These are phyloP conservation scores for Prunella strophiata DNA, from an alignment of 2,797 vertebrate genomes.

Conservation along the genomic window DNA sequence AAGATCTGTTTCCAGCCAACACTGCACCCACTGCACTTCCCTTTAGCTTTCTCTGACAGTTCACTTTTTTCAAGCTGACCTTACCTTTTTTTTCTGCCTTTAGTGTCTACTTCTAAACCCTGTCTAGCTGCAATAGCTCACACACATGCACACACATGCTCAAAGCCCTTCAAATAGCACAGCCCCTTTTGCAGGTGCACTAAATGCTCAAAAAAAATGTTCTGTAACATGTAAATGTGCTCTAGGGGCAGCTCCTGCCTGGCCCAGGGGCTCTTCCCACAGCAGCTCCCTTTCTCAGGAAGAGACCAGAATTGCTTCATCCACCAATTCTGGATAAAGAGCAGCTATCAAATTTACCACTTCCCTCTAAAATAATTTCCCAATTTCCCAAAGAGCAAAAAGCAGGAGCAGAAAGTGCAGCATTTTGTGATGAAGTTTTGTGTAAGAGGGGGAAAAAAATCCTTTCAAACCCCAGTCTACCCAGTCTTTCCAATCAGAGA, in stretches of 20 bases:
- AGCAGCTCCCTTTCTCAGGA: not conserved
- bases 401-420: not conserved
- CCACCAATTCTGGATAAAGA: not conserved
- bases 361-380: not conserved
- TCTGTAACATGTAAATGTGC: accelerated
- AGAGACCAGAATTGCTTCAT: not conserved
- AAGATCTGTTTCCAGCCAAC: not conserved
- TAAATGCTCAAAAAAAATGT: not conserved
- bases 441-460: not conserved
- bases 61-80: not conserved
- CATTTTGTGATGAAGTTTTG: not conserved
- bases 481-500: not conserved
- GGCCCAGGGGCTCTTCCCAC: not conserved
- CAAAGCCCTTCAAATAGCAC: not conserved
- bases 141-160: not conserved
- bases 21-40: not conserved
- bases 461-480: not conserved
- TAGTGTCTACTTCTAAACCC: not conserved
- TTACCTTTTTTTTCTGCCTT: not conserved
- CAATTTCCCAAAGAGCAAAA: not conserved
- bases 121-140: not conserved
- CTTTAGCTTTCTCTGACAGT: not conserved
- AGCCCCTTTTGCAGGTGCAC: not conserved
- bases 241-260: not conserved
- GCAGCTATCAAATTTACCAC: not conserved